Evolutionary conservation across 2,113 vertebrate species (phyloP), one percentile per base, ranked within the genome.

Genomic region (Ardeotis arabs): DNA sequence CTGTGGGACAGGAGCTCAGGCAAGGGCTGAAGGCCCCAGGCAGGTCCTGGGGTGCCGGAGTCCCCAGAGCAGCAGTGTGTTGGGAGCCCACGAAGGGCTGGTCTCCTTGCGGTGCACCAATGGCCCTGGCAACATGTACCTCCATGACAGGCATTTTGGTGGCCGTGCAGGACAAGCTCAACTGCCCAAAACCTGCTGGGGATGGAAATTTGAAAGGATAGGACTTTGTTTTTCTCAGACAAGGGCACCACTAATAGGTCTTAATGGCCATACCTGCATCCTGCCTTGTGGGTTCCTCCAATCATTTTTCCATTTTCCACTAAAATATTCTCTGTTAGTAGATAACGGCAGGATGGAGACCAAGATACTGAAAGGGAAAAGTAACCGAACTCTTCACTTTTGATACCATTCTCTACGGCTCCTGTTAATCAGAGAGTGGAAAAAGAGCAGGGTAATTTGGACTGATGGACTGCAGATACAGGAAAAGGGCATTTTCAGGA

Each of bases 401-500:
- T 90, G 37, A 80, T 93, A 58, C 29, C 7, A 2, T 78, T 77
- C 56, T 81, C 49, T 53, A 33, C 0, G 0, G 39, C 33, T 87
- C 16, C 49, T 76, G 28, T 79, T 88, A 85, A 79, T 66, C 53
- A 91, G 81, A 63, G 39, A 79, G 58, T 75, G 49, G 74, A 95
- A 90, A 80, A 82, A 82, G 47, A 96, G 22, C 59, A 64, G 49
- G 35, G 29, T 89, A 63, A 87, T 90, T 60, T 47, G 33, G 12
- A 23, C 23, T 79, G 75, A 90, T 58, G 49, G 58, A 88, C 50
- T 88, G 62, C 85, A 91, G 88, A 64, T 76, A 83, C 67, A 76
- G 88, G 72, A 90, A 90, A 92, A 90, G 8, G 49, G 67, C 39
- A 82, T 75, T 72, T 93, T 93, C 75, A 88, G 94, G 58, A 56